Conservation (phyloP, 2,113 vertebrate species). For the Periophthalmus modestus region DNA sequence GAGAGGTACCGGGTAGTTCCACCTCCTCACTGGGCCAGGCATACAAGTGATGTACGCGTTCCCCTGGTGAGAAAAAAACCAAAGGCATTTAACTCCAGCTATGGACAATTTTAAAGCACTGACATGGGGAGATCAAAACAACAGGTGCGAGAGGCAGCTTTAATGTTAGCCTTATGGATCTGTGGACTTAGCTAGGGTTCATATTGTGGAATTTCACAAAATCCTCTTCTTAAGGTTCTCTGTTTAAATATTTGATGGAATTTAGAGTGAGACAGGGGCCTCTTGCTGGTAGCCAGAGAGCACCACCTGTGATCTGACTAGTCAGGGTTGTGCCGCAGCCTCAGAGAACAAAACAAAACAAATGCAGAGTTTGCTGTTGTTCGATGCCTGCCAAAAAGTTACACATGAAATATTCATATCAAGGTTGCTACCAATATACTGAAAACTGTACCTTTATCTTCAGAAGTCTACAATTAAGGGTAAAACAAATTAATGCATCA, state of each 20-base stretch:
- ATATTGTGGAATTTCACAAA: constrained; percentile 20
- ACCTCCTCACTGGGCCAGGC: constrained; percentile 97
- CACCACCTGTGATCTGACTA: constrained; percentile 22
- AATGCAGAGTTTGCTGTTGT: constrained; percentile 6
- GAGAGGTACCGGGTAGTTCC: constrained; percentile 96
- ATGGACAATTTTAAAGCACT: neutral
- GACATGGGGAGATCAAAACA: constrained; percentile 24
- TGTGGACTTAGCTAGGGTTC: constrained; percentile 22
- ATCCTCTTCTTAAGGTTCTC: constrained; percentile 22
- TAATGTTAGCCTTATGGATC: constrained; percentile 12
- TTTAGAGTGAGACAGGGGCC: constrained; percentile 12
- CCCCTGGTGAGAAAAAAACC: constrained; percentile 80
- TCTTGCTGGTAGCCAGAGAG: constrained; percentile 21
- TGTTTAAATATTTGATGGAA: constrained; percentile 46
- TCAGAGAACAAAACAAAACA: constrained; percentile 26
- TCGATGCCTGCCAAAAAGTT: constrained; percentile 1
- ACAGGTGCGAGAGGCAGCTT: constrained; percentile 17
- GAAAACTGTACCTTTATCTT: too few species aligned
- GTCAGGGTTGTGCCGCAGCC: constrained; percentile 14
- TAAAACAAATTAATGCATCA: neutral
- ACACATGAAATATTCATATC: constrained; percentile 15
- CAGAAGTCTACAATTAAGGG: neutral
- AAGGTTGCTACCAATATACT: neutral
- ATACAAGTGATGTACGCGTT: constrained; percentile 97
- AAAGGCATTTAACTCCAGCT: constrained; percentile 36